Percentiles rank a stretch among this genome's conserved stretches.
Evolutionary conservation across 2,797 vertebrate species (phyloP).

Genomic region (Liparis tanakae): DNA sequence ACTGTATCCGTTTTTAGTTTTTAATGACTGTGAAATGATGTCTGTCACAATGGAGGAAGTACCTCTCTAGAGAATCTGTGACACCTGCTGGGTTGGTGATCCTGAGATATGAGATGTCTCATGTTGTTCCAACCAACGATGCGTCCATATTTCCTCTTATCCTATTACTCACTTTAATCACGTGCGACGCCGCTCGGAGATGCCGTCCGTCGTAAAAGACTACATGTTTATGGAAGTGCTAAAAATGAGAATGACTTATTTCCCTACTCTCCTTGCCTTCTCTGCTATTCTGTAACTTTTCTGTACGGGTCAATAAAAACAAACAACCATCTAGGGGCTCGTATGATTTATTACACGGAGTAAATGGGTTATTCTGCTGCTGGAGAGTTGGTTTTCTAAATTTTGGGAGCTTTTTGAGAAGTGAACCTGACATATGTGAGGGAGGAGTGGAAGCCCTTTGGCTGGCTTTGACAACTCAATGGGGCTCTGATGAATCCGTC

Average conservation of each 20-base stretch:
- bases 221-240: slow-evolving; percentile 33
- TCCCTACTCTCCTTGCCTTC: slow-evolving; percentile 11
- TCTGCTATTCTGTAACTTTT: slow-evolving; percentile 22
- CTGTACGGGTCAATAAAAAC: slow-evolving; percentile 31
- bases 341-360: slow-evolving; percentile 32
- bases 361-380: slow-evolving; percentile 15
- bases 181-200: slow-evolving; percentile 27
- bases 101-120: slow-evolving; percentile 47
- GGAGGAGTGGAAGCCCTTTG: slow-evolving; percentile 73
- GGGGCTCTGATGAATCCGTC: slow-evolving; percentile 77
- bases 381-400: slow-evolving; percentile 45
- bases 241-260: slow-evolving; percentile 47
- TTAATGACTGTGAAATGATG: slow-evolving; percentile 51
- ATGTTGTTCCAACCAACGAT: slow-evolving; percentile 57
- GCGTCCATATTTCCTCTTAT: slow-evolving; percentile 55
- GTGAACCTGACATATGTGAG: slow-evolving; percentile 70
- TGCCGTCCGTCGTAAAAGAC: slow-evolving; percentile 34
- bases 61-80: slow-evolving; percentile 53
- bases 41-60: slow-evolving; percentile 43
- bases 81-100: slow-evolving; percentile 70
- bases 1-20: slow-evolving; percentile 5
- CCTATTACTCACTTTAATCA: slow-evolving; percentile 55
- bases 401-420: slow-evolving; percentile 32
- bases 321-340: slow-evolving; percentile 14
- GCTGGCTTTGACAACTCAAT: slow-evolving; percentile 78